A percentile compares a stretch with the other conserved stretches of the same genome.
Conservation (phyloP, 1,140 invertebrate genomes). For the Bombus sylvicola region DNA sequence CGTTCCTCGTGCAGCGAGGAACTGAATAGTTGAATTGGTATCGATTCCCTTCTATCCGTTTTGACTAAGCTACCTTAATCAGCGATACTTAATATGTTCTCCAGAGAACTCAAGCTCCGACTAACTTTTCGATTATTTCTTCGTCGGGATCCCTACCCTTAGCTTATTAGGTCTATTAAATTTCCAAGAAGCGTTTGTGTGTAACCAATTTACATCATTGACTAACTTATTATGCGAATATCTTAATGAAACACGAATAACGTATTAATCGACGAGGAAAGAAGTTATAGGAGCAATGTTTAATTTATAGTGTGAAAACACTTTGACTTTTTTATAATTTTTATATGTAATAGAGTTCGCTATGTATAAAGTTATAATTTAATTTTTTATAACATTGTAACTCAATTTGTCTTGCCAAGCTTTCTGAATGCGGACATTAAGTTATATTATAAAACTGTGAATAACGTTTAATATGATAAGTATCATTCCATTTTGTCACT, state of each 20-base stretch:
- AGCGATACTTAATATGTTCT: constrained; percentile 7
- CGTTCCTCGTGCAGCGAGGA: not conserved
- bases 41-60: not conserved
- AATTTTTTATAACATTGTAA: too few species aligned
- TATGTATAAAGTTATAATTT: too few species aligned
- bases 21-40: not conserved
- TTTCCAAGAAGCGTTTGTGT: not conserved
- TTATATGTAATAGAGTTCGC: too few species aligned
- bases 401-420: too few species aligned
- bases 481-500: not conserved
- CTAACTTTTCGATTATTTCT: constrained; percentile 9
- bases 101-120: not conserved
- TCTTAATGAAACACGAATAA: not conserved
- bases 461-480: not conserved
- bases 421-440: not conserved
- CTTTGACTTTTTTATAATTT: not conserved
- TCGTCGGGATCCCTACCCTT: not conserved
- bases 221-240: not conserved
- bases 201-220: not conserved
- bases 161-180: not conserved
- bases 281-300: not conserved
- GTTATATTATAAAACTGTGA: not conserved
- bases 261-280: not conserved
- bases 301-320: not conserved
- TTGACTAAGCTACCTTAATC: not conserved